Percentiles rank a stretch among this genome's conserved stretches.
Evolutionary conservation across 2,888 invertebrate species (phyloP).

Genomic region (Rhagonycha lutea): DNA sequence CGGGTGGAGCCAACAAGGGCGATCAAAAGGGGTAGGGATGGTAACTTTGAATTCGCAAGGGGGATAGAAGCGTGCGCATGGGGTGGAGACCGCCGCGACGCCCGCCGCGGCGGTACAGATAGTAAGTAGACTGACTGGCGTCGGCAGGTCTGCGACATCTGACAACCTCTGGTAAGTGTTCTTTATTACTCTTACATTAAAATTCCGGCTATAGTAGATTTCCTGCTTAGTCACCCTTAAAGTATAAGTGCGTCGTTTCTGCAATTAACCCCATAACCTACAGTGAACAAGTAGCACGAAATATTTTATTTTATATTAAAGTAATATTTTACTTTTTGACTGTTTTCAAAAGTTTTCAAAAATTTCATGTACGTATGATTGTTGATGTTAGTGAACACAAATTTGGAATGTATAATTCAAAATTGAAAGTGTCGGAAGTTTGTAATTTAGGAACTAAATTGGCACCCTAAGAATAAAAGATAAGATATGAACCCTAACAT

Average conservation of each 20-base stretch:
- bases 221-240: conserved; percentile 20
- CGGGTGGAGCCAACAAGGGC: conserved; percentile 42
- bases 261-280: conserved; percentile 2
- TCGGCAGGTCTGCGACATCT: conserved; percentile 53
- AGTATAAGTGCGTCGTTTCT: neutral
- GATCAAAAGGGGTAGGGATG: conserved; percentile 49
- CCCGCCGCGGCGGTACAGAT: conserved; percentile 63
- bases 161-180: conserved; percentile 42
- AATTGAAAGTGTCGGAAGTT: neutral
- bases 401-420: neutral
- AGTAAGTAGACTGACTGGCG: conserved; percentile 58
- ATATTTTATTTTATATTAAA: neutral
- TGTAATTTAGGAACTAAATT: neutral
- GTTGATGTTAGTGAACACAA: neutral
- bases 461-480: neutral
- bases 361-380: neutral
- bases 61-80: conserved; percentile 58
- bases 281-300: neutral
- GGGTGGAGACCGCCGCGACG: conserved; percentile 67
- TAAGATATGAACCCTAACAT: neutral
- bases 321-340: neutral
- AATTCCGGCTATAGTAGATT: conserved; percentile 21
- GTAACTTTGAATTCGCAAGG: conserved; percentile 44
- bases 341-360: neutral
- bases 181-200: conserved; percentile 33